Evolutionary conservation across 2,113 vertebrate genomes (phyloP), one percentile per base, ranked within the genome.

Genomic region (Heterocephalus glaber): DNA sequence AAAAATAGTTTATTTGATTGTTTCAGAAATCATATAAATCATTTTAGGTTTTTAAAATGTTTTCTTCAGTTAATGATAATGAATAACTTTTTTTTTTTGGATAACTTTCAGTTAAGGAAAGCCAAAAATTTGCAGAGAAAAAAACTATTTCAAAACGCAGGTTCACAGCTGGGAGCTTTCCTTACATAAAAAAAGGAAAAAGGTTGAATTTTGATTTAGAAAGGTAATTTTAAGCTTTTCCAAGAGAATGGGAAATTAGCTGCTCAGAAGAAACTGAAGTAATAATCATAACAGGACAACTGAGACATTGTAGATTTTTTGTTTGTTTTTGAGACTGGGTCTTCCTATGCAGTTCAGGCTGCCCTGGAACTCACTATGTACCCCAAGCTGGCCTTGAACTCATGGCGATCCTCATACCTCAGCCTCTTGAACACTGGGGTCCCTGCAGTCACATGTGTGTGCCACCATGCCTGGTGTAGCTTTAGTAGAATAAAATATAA

Each of bases 11-110:
- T 58, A 70, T 83, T 89, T 84, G 68, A 56, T 56, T 86, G 20
- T 35, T 88, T 89, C 56, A 91, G 30, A 81, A 90, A 77, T 70
- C n/a, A 83, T 24, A 70, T 22, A 80, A 68, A 89, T 85, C 47
- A 74, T 68, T 86, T 95, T 81, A 82, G n/a, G 33, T 5, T 77
- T 96, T 87, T 44, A 54, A 89, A 92, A 94, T 60, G 1, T 4
- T 91, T 87, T 68, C 38, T 94, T 95, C 66, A 94, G 81, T 95
- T 94, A 52, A 86, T 58, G 58, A 88, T 80, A 94, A 80, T 61
- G 63, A 89, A 68, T 84, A 88, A 41, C n/a, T n/a, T n/a, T n/a
- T n/a, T n/a, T n/a, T n/a, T n/a, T n/a, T n/a, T n/a, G n/a, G n/a
- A n/a, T n/a, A n/a, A n/a, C n/a, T 95, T 90, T 95, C 38, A 63